These are phyloP conservation scores for Leptopterna dolabrata DNA, from an alignment of 2,888 invertebrate species.

Conservation along the genomic window DNA sequence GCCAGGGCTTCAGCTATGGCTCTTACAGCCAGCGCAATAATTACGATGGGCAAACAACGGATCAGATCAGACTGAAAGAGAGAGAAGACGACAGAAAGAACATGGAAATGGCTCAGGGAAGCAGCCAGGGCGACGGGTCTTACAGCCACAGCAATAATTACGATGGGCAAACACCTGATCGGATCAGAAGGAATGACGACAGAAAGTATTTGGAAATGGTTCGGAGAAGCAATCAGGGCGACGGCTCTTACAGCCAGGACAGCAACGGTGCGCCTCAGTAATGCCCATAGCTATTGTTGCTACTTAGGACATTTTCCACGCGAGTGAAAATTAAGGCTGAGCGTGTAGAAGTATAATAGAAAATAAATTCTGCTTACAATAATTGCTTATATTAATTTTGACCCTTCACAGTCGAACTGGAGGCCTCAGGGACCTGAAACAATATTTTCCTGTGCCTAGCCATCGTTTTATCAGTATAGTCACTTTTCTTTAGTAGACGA, in stretches of 20 bases:
- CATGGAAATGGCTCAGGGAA: conserved; percentile 16
- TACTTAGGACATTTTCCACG: not conserved
- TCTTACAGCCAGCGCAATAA: not conserved
- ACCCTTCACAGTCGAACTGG: too few species aligned
- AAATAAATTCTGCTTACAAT: not conserved
- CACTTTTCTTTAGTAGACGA: too few species aligned
- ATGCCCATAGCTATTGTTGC: not conserved
- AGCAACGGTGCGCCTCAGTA: not conserved
- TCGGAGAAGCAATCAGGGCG: not conserved
- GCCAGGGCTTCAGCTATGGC: not conserved
- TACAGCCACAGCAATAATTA: not conserved
- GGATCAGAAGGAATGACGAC: conserved; percentile 26
- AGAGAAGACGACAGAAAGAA: conserved; percentile 27
- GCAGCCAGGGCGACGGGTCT: not conserved
- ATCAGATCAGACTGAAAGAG: conserved; percentile 13
- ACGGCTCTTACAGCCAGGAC: too few species aligned
- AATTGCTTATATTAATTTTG: too few species aligned
- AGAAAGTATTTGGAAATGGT: conserved; percentile 13
- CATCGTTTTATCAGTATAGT: too few species aligned
- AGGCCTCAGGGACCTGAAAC: too few species aligned
- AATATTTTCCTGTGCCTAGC: too few species aligned
- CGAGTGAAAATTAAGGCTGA: not conserved
- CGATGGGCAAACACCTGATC: not conserved
- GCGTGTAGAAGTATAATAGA: not conserved
- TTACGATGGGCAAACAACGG: too few species aligned